Base-by-base conservation (phyloP, 2,797 vertebrate genomes). In the Enteromius viviparus region DNA sequence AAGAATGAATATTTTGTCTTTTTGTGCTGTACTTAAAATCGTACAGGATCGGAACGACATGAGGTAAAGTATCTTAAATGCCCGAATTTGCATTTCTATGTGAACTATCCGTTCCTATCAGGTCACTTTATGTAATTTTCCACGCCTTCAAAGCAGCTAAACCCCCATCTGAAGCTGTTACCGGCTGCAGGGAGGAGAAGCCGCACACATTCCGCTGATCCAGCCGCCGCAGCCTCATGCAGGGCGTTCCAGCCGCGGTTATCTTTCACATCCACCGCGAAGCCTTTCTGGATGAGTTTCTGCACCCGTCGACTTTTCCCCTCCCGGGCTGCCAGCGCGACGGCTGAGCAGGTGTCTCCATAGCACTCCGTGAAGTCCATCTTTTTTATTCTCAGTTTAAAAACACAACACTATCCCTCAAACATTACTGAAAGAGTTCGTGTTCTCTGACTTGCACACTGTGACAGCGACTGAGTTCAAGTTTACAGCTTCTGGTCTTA, bases 311-410 rank as follows among this genome's bases (percentile, higher is more conserved):
- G 91, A 78, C 87, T 69, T 0, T 95, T 89, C 70, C 96, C 96
- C 1, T 94, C 87, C 2, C 97, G 94, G 77, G 95, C 96, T 1
- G 96, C 97, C 1, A 95, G 94, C 3, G 96, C 96, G 49, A 96
- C 95, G 0, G 92, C 88, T 0, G 97, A 98, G 19, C 98, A 97
- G 0, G 95, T 94, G 89, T 97, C 95, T 0, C 89, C 88, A 87
- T 97, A 97, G 26, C 96, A 96, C 90, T 97, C 97, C 0, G 93
- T 94, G 90, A 99, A 99, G 91, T 99, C 96, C 98, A 99, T 98
- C 65, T 32, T 8, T 1, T 17, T 26, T 26, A 37, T 42, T 74
- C n/a, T 55, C 10, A 45, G 15, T 60, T 19, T 60, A 6, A 60
- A 72, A n/a, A 6, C 51, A 70, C 34, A 58, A 32, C 11, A n/a